Conservation (phyloP, 2,888 invertebrate species). For the Axea sp. region DNA sequence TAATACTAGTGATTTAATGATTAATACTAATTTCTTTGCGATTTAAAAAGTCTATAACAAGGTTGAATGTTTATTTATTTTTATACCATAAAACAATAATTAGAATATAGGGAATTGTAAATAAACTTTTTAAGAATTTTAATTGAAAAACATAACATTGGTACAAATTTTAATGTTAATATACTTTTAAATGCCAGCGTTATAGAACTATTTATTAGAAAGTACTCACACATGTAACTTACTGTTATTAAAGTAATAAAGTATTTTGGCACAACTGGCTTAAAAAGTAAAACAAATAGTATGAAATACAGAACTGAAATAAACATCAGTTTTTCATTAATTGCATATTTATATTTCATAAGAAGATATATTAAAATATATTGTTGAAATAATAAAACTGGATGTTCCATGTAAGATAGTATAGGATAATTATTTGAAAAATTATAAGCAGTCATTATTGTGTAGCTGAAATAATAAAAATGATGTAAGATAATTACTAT, state of each 20-base stretch:
- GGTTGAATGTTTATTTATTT: no score
- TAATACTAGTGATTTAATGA: no score
- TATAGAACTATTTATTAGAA: no score
- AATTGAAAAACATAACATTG: no score
- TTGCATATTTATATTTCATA: slow-evolving; percentile 83
- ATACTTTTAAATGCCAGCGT: no score
- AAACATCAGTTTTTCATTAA: slow-evolving; percentile 78
- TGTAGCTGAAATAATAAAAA: slow-evolving; percentile 84
- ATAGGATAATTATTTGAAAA: slow-evolving; percentile 86
- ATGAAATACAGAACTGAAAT: slow-evolving; percentile 76
- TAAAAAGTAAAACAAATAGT: slow-evolving; percentile 75
- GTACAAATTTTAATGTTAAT: no score
- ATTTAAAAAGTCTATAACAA: no score
- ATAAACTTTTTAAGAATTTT: no score
- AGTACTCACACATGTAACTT: slow-evolving; percentile 75
- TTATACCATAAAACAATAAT: no score
- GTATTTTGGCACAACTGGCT: slow-evolving; percentile 79
- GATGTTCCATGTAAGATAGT: slow-evolving; percentile 91
- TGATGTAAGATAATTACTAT: slow-evolving; percentile 21
- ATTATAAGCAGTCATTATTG: slow-evolving; percentile 90
- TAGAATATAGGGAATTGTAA: no score
- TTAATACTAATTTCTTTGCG: no score
- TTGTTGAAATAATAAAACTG: slow-evolving; percentile 88
- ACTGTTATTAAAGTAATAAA: slow-evolving; percentile 84
- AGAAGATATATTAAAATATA: slow-evolving; percentile 86